phyloP scores from a whole-genome alignment of 92 coral and sea anemone species.

The Porites lobata region DNA sequence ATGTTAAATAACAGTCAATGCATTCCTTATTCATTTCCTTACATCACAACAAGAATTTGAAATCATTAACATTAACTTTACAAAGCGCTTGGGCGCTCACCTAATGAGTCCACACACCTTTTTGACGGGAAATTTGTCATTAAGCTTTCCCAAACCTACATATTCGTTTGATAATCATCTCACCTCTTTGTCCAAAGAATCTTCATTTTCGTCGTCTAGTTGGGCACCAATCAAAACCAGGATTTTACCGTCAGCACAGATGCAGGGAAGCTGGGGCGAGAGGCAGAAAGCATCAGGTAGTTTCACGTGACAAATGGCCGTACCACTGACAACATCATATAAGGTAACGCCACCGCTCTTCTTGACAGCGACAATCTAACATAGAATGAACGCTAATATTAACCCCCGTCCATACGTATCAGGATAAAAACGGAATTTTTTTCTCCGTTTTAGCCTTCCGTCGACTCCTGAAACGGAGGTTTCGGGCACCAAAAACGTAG shows the following conservation, averaged over 20 bases:
- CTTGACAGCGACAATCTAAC: constrained; percentile 68
- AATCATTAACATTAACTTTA: too few species aligned
- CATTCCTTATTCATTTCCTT: too few species aligned
- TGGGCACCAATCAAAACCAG: constrained; percentile 55
- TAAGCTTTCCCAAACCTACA: background rate
- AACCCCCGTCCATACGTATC: too few species aligned
- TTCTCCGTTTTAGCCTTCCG: too few species aligned
- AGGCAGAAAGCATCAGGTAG: constrained; percentile 66
- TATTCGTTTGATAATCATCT: background rate
- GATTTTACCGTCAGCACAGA: constrained; percentile 78
- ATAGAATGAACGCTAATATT: background rate
- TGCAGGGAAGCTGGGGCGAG: constrained; percentile 44
- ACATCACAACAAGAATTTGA: too few species aligned
- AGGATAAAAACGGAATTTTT: background rate
- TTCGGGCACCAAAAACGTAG: too few species aligned
- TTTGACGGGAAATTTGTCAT: too few species aligned
- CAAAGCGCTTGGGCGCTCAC: too few species aligned
- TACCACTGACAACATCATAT: constrained; percentile 67
- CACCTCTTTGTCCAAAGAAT: constrained; percentile 37
- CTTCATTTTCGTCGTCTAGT: constrained; percentile 30
- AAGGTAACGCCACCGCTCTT: constrained; percentile 74
- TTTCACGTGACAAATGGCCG: constrained; percentile 83
- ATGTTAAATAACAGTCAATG: too few species aligned
- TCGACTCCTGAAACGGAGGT: too few species aligned
- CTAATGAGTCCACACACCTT: background rate